Conservation (phyloP, 2,888 invertebrate species). For the Heteromurus nitidus region DNA sequence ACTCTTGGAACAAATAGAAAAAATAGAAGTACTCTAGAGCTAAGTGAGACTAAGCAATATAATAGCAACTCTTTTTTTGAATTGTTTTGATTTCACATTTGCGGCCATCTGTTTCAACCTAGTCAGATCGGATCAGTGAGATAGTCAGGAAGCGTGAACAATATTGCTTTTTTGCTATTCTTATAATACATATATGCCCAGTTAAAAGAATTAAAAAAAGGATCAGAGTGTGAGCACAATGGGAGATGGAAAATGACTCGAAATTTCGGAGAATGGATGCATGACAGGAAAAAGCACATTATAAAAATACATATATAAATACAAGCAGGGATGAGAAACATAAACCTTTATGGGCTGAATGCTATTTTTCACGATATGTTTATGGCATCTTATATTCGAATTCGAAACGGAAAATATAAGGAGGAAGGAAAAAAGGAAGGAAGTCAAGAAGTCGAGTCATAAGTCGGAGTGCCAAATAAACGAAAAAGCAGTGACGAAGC, state of each 20-base stretch:
- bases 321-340: too few relatives aligned
- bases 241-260: not conserved
- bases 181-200: slow-evolving; percentile 41
- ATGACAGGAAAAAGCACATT: too few relatives aligned
- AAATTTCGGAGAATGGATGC: not conserved
- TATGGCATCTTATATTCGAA: too few relatives aligned
- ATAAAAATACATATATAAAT: too few relatives aligned
- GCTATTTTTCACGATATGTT: too few relatives aligned
- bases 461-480: slow-evolving; percentile 61
- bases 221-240: too few relatives aligned
- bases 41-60: too few relatives aligned
- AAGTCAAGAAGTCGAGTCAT: slow-evolving; percentile 59
- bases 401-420: not conserved
- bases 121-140: slow-evolving; percentile 63
- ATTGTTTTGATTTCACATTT: slow-evolving; percentile 65
- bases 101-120: slow-evolving; percentile 63
- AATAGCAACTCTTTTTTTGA: slow-evolving; percentile 48
- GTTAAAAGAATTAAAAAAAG: slow-evolving; percentile 49
- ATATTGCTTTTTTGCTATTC: slow-evolving; percentile 50
- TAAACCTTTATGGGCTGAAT: too few relatives aligned
- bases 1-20: too few relatives aligned
- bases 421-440: slow-evolving; percentile 19
- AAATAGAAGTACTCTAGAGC: too few relatives aligned
- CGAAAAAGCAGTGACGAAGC: too few relatives aligned
- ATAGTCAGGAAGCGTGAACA: slow-evolving; percentile 56